Percentiles rank a stretch among this genome's conserved stretches.
These are phyloP conservation scores for Macquaria ambigua DNA, from an alignment of 2,113 vertebrate genomes.

Conservation along the genomic window DNA sequence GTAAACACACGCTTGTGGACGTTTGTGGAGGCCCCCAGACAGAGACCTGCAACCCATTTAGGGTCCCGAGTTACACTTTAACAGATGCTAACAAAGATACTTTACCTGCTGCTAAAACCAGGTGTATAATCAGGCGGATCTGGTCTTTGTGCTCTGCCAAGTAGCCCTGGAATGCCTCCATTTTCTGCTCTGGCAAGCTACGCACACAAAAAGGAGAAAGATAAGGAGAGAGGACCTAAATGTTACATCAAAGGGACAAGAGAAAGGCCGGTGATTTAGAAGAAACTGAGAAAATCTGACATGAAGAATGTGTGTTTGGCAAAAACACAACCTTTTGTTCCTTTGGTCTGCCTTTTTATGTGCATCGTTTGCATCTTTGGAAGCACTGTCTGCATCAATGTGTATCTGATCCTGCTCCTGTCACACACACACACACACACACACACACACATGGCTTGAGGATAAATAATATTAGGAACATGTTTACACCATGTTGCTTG, in stretches of 20 bases:
- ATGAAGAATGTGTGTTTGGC: not conserved
- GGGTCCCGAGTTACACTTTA: slow-evolving; percentile 25
- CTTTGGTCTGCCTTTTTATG: not conserved
- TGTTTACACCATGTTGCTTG: slow-evolving; percentile 4
- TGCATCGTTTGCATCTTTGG: not conserved
- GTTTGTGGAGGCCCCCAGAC: not conserved
- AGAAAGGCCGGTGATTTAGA: not conserved
- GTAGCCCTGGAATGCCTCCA: slow-evolving; percentile 70
- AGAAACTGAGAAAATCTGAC: not conserved
- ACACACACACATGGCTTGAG: slow-evolving; percentile 3
- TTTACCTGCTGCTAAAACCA: slow-evolving; percentile 86
- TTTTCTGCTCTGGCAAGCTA: slow-evolving; percentile 84
- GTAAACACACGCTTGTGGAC: not conserved
- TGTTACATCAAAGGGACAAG: slow-evolving; percentile 9
- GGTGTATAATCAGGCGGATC: slow-evolving; percentile 67
- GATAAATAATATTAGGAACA: not conserved
- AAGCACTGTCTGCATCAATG: slow-evolving; percentile 27
- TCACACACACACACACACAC: slow-evolving; percentile 26
- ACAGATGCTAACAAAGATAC: slow-evolving; percentile 33
- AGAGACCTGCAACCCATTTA: slow-evolving; percentile 4
- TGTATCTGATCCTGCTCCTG: slow-evolving; percentile 50
- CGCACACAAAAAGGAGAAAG: slow-evolving; percentile 35
- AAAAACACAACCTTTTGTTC: slow-evolving; percentile 47
- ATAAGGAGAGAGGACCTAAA: slow-evolving; percentile 25
- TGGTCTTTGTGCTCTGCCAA: slow-evolving; percentile 77